Evolutionary conservation across 2,797 vertebrate species (phyloP).

Genomic region (Lepilemur ruficaudatus): DNA sequence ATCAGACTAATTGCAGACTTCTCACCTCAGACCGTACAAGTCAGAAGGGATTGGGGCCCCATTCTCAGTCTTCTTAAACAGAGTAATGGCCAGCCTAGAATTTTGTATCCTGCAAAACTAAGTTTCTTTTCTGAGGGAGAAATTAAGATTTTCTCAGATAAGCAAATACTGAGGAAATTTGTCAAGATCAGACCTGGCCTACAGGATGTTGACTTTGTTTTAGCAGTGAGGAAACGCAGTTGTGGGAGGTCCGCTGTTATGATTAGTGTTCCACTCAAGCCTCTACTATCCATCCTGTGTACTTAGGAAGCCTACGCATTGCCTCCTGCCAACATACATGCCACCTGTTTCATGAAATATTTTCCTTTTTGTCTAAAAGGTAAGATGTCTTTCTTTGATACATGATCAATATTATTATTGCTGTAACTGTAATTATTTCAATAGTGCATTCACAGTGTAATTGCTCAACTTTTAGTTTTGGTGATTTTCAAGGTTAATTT

Average conservation of each 20-base stretch:
- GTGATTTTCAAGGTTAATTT: background rate
- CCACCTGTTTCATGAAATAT: no score
- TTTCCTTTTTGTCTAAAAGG: background rate
- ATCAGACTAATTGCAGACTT: no score
- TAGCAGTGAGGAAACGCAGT: background rate
- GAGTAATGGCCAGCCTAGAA: no score
- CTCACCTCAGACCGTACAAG: no score
- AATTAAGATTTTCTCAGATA: no score
- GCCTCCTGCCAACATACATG: background rate
- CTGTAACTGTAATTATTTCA: background rate
- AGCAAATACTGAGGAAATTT: no score
- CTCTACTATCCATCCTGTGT: background rate
- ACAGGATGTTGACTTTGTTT: no score
- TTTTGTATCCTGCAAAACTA: no score
- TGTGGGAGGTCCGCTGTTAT: background rate
- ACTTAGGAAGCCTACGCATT: background rate
- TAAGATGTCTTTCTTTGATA: background rate
- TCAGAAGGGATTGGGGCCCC: no score
- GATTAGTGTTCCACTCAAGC: background rate
- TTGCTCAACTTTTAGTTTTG: background rate
- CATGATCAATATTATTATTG: background rate
- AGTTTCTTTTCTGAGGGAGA: no score
- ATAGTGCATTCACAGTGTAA: fast-evolving
- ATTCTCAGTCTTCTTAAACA: no score
- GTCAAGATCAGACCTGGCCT: no score